Base-by-base conservation (phyloP, 2,888 invertebrate species). In the Ennomos fuscantarius region DNA sequence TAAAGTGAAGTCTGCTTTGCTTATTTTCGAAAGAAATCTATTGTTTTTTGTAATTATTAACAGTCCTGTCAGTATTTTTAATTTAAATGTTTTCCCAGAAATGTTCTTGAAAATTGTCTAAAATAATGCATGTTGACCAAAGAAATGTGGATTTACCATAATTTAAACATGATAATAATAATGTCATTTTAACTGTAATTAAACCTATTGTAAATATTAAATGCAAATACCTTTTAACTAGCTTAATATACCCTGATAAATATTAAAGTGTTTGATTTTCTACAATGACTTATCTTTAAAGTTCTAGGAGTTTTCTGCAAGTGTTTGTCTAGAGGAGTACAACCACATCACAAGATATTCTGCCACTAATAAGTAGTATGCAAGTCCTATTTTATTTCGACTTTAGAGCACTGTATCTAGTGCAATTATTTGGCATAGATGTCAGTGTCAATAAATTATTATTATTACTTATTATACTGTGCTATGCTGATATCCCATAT, bases 161-260 rank as follows among this genome's bases (percentile, higher is more conserved):
- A 58, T 57, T 42, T 59, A 44, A 50, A 57, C 35, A 51, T 46
- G 41, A 55, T 47, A 12, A 9, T 48, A 36, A 48, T 34, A 59
- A 52, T 50, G 50, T 63, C 44, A 65, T 65, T 63, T 42, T 47
- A 57, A 63, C 54, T 68, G 70, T 41, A 41, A 41, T 10, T 9
- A 68, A 74, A 70, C 24, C 24, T 44, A 39, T 69, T 76, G 77
- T 68, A 74, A 69, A 65, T 65, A 65, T 55, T 62, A 72, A 49
- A 71, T 63, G 74, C 73, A 75, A 75, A 69, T 73, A 73, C 67
- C 73, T 69, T 81, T 76, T 76, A 80, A 79, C 73, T 82, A 86
- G 86, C 86, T 84, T 84, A 86, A 81, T 86, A 85, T 83, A 86
- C 69, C 47, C 47, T 33, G 34, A 52, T 35, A 54, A 54, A 40